phyloP scores from a whole-genome alignment of 2,797 vertebrate species.

The Eremophila alpestris region DNA sequence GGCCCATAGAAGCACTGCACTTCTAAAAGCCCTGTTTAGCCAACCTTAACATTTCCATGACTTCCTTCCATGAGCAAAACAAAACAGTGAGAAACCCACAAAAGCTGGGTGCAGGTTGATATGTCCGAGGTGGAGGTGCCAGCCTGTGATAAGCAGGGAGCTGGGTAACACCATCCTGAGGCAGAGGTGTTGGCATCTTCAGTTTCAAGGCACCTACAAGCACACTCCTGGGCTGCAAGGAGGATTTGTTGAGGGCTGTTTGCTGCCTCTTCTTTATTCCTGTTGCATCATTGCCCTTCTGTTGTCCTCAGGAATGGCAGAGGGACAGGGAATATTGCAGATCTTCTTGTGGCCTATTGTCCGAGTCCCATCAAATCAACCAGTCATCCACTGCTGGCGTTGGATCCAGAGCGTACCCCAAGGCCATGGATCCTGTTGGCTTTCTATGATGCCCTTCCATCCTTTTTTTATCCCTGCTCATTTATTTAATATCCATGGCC shows the following conservation, averaged over 20 bases:
- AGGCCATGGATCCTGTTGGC: background rate
- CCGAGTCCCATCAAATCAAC: background rate
- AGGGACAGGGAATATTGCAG: background rate
- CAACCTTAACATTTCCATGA: background rate
- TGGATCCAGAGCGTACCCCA: rapidly evolving
- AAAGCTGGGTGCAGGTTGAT: background rate
- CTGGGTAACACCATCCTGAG: background rate
- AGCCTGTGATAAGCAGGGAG: background rate
- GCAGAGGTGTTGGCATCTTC: background rate
- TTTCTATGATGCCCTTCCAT: background rate
- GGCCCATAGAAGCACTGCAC: background rate
- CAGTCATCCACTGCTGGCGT: background rate
- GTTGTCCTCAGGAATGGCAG: background rate
- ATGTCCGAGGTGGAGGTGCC: rapidly evolving
- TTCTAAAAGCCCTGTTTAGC: background rate
- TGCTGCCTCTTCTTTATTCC: background rate
- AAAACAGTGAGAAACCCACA: background rate
- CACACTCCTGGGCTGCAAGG: background rate
- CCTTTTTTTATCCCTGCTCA: background rate
- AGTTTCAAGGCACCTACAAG: background rate
- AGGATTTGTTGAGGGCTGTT: background rate
- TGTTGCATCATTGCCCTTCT: background rate
- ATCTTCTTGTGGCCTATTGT: background rate
- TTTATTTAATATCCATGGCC: background rate
- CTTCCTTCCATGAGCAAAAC: background rate